Base-by-base conservation (phyloP, 2,888 invertebrate genomes). In the Meloe dianella region DNA sequence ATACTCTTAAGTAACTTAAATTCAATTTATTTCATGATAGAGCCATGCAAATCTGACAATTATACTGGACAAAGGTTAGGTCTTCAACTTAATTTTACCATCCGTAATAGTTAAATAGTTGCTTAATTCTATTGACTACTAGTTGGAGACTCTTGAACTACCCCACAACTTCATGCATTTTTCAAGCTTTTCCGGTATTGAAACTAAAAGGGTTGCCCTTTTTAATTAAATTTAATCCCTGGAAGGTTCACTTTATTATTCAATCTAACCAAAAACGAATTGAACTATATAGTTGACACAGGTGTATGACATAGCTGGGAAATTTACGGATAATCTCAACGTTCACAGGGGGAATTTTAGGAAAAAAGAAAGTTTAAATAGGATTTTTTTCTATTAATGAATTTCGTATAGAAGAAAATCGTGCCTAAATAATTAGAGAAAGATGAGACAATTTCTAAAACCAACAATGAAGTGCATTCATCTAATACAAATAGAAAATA, bases 211-310 rank as follows among this genome's bases (percentile, higher is more conserved):
- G n/a, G 35, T 58, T 58, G 58, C n/a, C 58, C 58, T 27, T 58
- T 58, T 30, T 58, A 58, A 58, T 58, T 58, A 58, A 58, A 32
- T 58, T 58, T 32, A 30, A 30, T 32, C 30, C 58, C 30, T 10
- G 32, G 5, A 6, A 58, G 32, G 5, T 30, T 35, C 35, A 20
- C n/a, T 58, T 58, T 58, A 58, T 58, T 58, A 58, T 58, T 30
- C 58, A 58, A 30, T 58, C 30, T 58, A 27, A 10, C 20, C 47
- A 9, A 47, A n/a, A 47, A 47, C 20, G 47, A 20, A 47, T 41
- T 17, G 17, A 35, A 29, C 30, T 58, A 27, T 30, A 9, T 35
- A 27, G 58, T n/a, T 29, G 58, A 58, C 58, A 20, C 35, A 35
- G 58, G 30, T 58, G 58, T 29, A 57, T 41, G n/a, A 41, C n/a